Base-by-base conservation (phyloP, 2,797 vertebrate genomes). In the Gymnodraco acuticeps region DNA sequence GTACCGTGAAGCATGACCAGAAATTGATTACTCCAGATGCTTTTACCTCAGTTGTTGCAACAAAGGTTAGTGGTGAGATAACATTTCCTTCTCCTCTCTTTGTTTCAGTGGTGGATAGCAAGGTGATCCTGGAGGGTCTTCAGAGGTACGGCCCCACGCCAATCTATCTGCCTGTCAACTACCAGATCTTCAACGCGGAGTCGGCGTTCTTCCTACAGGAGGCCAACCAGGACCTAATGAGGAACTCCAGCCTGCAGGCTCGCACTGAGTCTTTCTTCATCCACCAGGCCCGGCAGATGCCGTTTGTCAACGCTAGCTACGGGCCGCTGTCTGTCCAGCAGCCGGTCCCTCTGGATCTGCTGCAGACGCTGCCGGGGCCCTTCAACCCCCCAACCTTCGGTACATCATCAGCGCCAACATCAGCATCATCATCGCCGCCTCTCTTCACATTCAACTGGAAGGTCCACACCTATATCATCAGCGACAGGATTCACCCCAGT, bases 141-240 rank as follows among this genome's bases (percentile, higher is more conserved):
- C 97, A 96, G 89, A 93, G 95, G 71, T 95, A 96, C 45, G 95
- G 96, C 72, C 95, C 96, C 0, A 84, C 90, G 46, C 96, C 97
- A 0, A 96, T 96, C 0, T 99, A 98, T 92, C 95, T 99, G 62
- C 98, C 98, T 1, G 98, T 98, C 90, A 96, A 77, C 89, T 98
- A 96, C 87, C 96, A 81, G 46, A 88, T 99, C 84, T 92, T 96
- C 64, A 91, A 95, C 2, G 93, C 96, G 0, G 97, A 98, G 81
- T 93, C 94, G 0, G 90, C 96, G 0, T 99, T 98, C 91, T 96
- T 98, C 78, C 96, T 99, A 12, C 96, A 95, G 73, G 97, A 97
- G 65, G 90, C 95, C 78, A 96, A 93, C 89, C 97, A 95, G 90
- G 97, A 98, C 84, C 89, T 95, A 14, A 95, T 96, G 94, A 95